Percentiles rank a stretch among this genome's conserved stretches.
Conservation (phyloP, 1,140 invertebrate species). For the Brachionus plicatilis region DNA sequence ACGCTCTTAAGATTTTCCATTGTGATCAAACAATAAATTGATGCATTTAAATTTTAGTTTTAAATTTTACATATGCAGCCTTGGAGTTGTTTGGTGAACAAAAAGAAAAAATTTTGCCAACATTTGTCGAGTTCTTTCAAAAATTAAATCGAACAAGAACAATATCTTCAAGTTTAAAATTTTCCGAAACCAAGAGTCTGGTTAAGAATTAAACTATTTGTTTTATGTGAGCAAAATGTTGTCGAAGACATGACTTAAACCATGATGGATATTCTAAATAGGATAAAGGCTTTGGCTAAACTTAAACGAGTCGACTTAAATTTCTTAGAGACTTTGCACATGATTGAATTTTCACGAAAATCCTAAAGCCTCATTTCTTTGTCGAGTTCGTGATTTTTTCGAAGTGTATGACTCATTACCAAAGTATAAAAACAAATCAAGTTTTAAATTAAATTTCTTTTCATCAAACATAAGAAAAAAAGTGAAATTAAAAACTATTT, state of each 20-base stretch:
- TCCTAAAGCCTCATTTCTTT: neutral
- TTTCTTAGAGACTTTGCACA: slow-evolving; percentile 20
- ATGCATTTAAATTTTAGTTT: neutral
- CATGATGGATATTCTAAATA: neutral
- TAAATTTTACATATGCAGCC: neutral
- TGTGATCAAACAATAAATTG: neutral
- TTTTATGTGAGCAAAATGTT: neutral
- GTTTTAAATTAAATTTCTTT: slow-evolving; percentile 19
- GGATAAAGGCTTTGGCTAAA: neutral
- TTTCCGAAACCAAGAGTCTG: neutral
- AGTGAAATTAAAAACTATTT: slow-evolving; percentile 30
- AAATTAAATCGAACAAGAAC: neutral
- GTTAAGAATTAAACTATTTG: neutral
- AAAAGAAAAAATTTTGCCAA: neutral
- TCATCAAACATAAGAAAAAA: slow-evolving; percentile 18
- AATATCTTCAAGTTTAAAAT: neutral
- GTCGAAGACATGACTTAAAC: neutral
- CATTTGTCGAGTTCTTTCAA: neutral
- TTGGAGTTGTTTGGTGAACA: neutral
- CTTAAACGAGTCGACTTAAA: neutral
- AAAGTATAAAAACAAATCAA: neutral
- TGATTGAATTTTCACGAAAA: neutral
- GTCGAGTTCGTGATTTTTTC: slow-evolving; percentile 15
- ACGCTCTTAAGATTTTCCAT: neutral
- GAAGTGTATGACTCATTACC: neutral